A percentile compares a stretch with the other conserved stretches of the same genome.
Conservation (phyloP, 2,888 invertebrate genomes). For the Eupeodes latifasciatus region DNA sequence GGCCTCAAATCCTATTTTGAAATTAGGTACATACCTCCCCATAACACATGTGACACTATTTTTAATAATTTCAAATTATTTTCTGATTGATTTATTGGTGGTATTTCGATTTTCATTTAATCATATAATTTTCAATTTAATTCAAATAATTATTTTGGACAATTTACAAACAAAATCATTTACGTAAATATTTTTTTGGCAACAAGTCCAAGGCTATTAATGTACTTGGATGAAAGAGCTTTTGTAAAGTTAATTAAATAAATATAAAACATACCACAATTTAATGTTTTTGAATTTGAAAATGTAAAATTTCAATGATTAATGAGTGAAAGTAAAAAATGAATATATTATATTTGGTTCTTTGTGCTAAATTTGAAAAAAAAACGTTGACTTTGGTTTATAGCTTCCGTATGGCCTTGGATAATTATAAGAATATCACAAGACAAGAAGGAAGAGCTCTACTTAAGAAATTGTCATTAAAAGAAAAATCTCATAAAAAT, state of each 20-base stretch:
- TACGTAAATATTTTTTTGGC: neutral
- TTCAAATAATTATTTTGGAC: slow-evolving; percentile 14
- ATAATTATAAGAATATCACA: neutral
- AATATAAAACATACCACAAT: neutral
- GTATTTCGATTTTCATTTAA: neutral
- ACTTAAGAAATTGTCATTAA: slow-evolving; percentile 15
- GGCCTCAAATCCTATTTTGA: slow-evolving; percentile 19
- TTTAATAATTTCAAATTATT: neutral
- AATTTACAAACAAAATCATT: slow-evolving; percentile 1
- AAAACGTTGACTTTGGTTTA: slow-evolving; percentile 15
- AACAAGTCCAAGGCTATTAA: neutral
- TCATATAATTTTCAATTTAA: neutral
- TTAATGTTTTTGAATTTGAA: neutral
- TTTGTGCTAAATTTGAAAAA: neutral
- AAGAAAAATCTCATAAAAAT: slow-evolving; percentile 20
- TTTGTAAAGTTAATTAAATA: slow-evolving; percentile 28
- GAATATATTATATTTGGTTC: neutral
- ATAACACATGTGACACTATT: neutral
- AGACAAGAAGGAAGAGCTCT: slow-evolving; percentile 11
- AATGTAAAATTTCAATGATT: slow-evolving; percentile 25
- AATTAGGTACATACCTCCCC: no score
- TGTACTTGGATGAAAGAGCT: neutral
- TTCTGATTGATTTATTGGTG: slow-evolving; percentile 22
- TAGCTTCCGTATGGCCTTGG: slow-evolving; percentile 30
- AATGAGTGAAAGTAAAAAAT: slow-evolving; percentile 31